Conservation (phyloP, 2,113 vertebrate genomes). For the Hemicordylus capensis region DNA sequence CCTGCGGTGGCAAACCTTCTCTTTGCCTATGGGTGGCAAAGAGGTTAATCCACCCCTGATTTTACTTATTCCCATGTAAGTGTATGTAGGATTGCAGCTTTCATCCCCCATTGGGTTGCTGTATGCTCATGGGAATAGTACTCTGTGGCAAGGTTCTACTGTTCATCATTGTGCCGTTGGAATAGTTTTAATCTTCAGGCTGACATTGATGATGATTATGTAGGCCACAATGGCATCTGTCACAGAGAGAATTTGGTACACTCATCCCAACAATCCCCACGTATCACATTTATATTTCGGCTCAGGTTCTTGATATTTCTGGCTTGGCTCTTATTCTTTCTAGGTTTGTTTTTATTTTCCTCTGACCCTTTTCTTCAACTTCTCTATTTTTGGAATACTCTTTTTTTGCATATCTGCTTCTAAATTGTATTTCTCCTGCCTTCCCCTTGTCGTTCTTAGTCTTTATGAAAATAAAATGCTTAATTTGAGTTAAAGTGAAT, state of each 20-base stretch:
- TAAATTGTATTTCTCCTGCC: background rate
- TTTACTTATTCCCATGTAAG: background rate
- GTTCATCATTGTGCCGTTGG: background rate
- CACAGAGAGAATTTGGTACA: too few relatives aligned
- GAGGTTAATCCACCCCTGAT: too few relatives aligned
- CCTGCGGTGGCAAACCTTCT: too few relatives aligned
- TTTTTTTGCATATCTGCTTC: background rate
- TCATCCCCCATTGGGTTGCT: background rate
- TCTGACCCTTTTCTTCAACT: background rate
- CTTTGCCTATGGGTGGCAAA: too few relatives aligned
- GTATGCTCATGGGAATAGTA: background rate
- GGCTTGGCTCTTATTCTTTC: background rate
- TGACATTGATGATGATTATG: background rate
- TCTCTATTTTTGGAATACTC: background rate
- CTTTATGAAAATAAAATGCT: background rate
- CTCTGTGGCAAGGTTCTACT: background rate
- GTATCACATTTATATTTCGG: background rate
- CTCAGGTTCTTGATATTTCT: background rate
- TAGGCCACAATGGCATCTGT: background rate
- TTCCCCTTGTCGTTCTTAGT: background rate
- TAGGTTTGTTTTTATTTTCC: background rate
- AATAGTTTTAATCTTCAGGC: background rate
- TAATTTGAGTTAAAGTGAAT: background rate
- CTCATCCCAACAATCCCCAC: background rate
- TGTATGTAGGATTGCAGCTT: background rate